phyloP scores from a whole-genome alignment of 2,797 vertebrate genomes.

The Gymnopithys bicolor region DNA sequence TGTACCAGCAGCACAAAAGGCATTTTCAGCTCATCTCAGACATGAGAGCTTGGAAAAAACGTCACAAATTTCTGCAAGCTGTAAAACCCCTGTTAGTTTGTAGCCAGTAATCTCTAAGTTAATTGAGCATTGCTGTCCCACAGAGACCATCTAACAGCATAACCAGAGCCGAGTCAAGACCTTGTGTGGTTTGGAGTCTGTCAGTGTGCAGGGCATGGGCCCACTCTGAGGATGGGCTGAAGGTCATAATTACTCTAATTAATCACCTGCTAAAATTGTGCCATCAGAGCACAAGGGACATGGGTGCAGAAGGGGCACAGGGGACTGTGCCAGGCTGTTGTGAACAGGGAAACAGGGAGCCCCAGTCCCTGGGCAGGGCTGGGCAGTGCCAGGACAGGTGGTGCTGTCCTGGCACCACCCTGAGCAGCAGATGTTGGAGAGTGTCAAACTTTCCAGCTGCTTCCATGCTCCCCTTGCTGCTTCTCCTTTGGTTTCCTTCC shows the following conservation, averaged over 20 bases:
- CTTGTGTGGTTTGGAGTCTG: background rate
- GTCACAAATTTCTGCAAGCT: background rate
- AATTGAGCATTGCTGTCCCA: conserved; percentile 10
- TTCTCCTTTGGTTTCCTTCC: background rate
- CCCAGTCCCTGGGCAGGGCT: fast-evolving
- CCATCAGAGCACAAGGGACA: background rate
- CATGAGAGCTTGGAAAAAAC: background rate
- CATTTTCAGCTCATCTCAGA: background rate
- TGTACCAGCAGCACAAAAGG: background rate
- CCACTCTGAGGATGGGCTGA: background rate
- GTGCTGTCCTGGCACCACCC: fast-evolving
- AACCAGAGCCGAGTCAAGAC: background rate
- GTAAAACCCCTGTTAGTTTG: conserved; percentile 17
- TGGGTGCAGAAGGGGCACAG: background rate
- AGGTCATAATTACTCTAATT: background rate
- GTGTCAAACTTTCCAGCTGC: background rate
- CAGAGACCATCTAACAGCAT: background rate
- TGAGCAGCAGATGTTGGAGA: background rate
- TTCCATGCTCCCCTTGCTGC: background rate
- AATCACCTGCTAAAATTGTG: background rate
- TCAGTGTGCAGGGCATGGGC: background rate
- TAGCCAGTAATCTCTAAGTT: conserved; percentile 3
- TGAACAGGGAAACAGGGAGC: background rate
- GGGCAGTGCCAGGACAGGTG: fast-evolving
- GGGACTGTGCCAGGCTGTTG: background rate